Conservation (phyloP, 1,140 invertebrate species). For the Leptinotarsa undecemlineata region DNA sequence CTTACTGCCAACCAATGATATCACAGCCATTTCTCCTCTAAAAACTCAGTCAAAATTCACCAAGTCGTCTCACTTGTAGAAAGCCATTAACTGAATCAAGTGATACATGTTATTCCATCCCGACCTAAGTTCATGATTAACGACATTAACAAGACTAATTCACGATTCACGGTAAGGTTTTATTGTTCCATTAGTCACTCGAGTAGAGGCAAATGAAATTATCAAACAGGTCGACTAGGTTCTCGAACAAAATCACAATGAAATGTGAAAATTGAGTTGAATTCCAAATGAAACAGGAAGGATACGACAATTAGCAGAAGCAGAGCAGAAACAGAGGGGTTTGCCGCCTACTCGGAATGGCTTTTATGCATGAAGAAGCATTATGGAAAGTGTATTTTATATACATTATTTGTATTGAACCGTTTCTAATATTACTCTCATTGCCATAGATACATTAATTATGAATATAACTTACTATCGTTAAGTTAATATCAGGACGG, state of each 20-base stretch:
- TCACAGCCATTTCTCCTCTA: conserved; percentile 38
- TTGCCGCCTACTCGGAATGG: neutral
- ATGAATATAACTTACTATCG: no score
- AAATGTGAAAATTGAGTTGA: conserved; percentile 27
- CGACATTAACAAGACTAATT: conserved; percentile 25
- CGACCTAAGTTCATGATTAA: conserved; percentile 21
- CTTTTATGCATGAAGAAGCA: conserved; percentile 3
- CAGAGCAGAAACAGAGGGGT: conserved; percentile 47
- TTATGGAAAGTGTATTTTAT: conserved; percentile 1
- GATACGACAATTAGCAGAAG: conserved; percentile 52
- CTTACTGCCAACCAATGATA: conserved; percentile 48
- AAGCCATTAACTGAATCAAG: conserved; percentile 12
- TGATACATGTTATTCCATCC: conserved; percentile 19
- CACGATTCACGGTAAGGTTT: conserved; percentile 12
- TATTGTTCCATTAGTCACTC: conserved; percentile 27
- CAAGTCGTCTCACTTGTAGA: neutral
- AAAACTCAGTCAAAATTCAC: neutral
- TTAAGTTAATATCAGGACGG: no score
- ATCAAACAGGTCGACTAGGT: neutral
- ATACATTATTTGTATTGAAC: no score
- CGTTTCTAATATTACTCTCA: no score
- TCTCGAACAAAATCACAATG: conserved; percentile 16
- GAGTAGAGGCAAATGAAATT: conserved; percentile 3
- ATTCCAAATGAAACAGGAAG: conserved; percentile 47
- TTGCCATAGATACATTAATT: no score